Base-by-base conservation (phyloP, 1,140 invertebrate genomes). In the Aphaenogaster floridana region DNA sequence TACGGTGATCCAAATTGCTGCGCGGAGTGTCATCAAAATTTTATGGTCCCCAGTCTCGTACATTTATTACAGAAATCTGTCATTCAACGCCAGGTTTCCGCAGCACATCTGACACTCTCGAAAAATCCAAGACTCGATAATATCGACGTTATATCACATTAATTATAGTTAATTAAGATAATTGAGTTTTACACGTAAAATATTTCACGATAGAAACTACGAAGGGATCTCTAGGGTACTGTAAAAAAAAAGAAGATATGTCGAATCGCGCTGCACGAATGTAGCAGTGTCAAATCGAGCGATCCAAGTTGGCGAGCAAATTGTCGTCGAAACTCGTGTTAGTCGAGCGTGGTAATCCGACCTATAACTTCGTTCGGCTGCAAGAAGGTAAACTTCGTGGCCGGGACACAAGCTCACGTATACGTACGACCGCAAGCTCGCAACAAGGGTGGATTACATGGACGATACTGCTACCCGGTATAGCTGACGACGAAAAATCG, bases 361-460 rank as follows among this genome's bases (percentile, higher is more conserved):
- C 87, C 86, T 76, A 76, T 84, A 84, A 84, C 86, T 80, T 59
- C n/a, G 86, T 17, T 42, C 69, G 61, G 64, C 36, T 63, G 61
- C 57, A 86, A 87, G 89, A 90, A 89, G 84, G 89, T 61, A 90
- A 90, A 90, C 88, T 90, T 90, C 88, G 88, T 57, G 84, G 71
- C 77, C 50, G 61, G 57, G 42, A 28, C 80, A 74, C 80, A 74
- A 74, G 39, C 28, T 63, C 54, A 63, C 36, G 34, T 74, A 28
- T 36, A 74, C 42, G 42, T 59, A 74, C 54, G 48, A 28, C 52
- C 80, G 54, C 68, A 48, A 21, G 42, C 80, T 48, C 54, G 45
- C 48, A 59, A 64, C 77, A 36, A 63, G 69, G 54, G 28, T 84
- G 80, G 42, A 84, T 84, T 84, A 83, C 80, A 61, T 42, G 66